A percentile compares a stretch with the other conserved stretches of the same genome.
These are phyloP conservation scores for Dastarcus helophoroides DNA, from an alignment of 2,888 invertebrate genomes.

Conservation along the genomic window DNA sequence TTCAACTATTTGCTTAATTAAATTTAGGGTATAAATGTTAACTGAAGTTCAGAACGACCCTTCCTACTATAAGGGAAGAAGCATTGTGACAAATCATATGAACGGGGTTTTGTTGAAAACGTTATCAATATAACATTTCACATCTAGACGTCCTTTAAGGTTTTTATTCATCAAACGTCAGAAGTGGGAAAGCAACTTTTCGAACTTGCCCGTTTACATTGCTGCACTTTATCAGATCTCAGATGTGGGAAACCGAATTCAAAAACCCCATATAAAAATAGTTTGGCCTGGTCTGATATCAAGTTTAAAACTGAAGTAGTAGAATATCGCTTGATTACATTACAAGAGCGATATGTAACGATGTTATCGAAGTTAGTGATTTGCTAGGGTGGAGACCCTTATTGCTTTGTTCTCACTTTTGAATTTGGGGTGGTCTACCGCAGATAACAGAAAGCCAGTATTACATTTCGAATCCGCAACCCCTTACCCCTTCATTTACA, in stretches of 20 bases:
- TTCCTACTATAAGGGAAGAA: constrained; percentile 5
- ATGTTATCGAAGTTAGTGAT: constrained; percentile 38
- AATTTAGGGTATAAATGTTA: constrained; percentile 30
- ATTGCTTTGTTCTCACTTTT: constrained; percentile 39
- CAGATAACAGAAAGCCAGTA: constrained; percentile 35
- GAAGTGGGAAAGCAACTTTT: too few relatives aligned
- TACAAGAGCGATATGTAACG: constrained; percentile 31
- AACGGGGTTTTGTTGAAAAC: too few relatives aligned
- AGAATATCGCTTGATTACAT: background rate
- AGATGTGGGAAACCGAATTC: too few relatives aligned
- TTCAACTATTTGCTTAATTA: constrained; percentile 31
- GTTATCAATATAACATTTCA: too few relatives aligned
- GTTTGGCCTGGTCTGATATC: too few relatives aligned
- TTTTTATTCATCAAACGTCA: too few relatives aligned
- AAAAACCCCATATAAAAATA: too few relatives aligned
- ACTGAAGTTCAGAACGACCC: constrained; percentile 17
- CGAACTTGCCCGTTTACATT: too few relatives aligned
- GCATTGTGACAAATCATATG: too few relatives aligned
- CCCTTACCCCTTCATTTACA: constrained; percentile 27
- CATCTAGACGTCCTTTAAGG: too few relatives aligned
- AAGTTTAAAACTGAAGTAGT: background rate
- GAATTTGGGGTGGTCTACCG: constrained; percentile 36
- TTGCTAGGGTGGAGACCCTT: constrained; percentile 37
- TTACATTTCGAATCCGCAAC: constrained; percentile 29
- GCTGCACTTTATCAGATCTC: too few relatives aligned